Conservation (phyloP, 2,113 vertebrate species). For the Neolamprologus modestus region DNA sequence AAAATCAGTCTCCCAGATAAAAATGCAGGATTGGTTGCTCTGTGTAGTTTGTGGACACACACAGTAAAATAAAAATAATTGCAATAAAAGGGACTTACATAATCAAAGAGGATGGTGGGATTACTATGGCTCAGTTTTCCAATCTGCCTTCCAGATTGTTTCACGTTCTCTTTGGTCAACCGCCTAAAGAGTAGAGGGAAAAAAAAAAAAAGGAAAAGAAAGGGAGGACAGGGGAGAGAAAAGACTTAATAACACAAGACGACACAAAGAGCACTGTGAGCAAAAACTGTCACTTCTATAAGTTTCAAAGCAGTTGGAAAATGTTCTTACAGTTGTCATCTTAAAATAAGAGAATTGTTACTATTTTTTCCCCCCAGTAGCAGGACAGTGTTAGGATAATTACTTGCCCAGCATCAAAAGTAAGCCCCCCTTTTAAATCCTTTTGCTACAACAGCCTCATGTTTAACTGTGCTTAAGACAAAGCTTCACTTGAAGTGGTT, state of each 20-base stretch:
- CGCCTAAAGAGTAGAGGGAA: conserved; percentile 67
- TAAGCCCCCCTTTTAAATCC: neutral
- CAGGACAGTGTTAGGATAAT: neutral
- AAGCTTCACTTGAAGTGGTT: neutral
- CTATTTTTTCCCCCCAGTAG: neutral
- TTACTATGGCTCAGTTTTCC: conserved; percentile 99
- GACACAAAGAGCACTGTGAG: neutral
- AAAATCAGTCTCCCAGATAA: neutral
- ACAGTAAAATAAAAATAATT: neutral
- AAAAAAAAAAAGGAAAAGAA: neutral
- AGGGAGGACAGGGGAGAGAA: neutral
- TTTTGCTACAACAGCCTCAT: rapidly evolving
- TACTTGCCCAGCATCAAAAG: neutral
- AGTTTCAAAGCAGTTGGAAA: neutral
- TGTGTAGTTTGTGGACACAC: neutral
- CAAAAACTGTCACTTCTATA: neutral
- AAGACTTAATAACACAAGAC: neutral
- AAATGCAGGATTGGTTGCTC: neutral
- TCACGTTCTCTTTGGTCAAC: conserved; percentile 98
- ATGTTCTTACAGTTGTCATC: neutral
- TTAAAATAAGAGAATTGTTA: neutral
- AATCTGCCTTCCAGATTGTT: conserved; percentile 98
- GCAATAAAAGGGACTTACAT: conserved; percentile 75
- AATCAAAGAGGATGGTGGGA: conserved; percentile 99
- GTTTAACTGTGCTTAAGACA: neutral